Evolutionary conservation across 2,113 vertebrate species (phyloP), one percentile per base, ranked within the genome.

Genomic region (Tachysurus fulvidraco): DNA sequence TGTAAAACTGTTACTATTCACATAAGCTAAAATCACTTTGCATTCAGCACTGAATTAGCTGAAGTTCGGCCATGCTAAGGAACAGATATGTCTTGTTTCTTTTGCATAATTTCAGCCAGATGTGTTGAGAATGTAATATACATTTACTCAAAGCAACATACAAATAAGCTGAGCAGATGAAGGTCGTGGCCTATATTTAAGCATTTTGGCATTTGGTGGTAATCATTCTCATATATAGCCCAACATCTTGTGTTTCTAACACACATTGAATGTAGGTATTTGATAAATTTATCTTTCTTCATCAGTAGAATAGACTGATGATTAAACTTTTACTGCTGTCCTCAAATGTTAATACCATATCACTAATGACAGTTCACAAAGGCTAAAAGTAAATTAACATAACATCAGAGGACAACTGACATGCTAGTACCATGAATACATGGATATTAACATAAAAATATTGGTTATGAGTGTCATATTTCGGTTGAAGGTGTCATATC

Each of bases 301-400:
- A 64, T 13, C 16, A 41, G 36, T 21, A 41, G 67, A 41, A 41
- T 44, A 21, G 17, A 73, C 10, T 86, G 87, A 82, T 90, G 69
- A 85, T 89, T 86, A 71, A 82, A 88, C 73, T 30, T 69, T 44
- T 62, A 81, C 81, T 44, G 78, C 81, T 71, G n/a, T 41, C 89
- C 86, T 65, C 85, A 12, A 59, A 89, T 89, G 90, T 84, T 30
- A 41, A 14, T 59, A 88, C 71, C n/a, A 64, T 30, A 81, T 90
- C 90, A 91, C 91, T 91, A 92, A 94, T 93, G 90, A 90, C 36
- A 64, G 80, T 74, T 36, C 60, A n/a, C 25, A 64, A 64, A 64
- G 60, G 17, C 78, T 90, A 88, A 93, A 88, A 92, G 89, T 87
- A 90, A 91, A 92, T 89, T 82, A 92, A 86, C 86, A 91, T 88